phyloP scores from a whole-genome alignment of 2,888 invertebrate genomes.

The Drosophila cognata region DNA sequence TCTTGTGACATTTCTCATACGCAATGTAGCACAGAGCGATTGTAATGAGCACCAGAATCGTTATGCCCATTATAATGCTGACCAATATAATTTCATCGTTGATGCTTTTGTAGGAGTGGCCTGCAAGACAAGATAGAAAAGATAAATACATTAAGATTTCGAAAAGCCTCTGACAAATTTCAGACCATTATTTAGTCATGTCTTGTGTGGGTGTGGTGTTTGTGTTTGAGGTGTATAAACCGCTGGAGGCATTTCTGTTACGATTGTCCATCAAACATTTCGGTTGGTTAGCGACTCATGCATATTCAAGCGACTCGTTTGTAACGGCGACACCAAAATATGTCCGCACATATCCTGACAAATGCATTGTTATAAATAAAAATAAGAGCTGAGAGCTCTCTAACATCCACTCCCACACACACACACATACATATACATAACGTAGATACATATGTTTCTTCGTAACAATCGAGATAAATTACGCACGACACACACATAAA shows the following conservation, averaged over 20 bases:
- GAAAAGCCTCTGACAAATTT: conserved; percentile 44
- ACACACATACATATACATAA: conserved; percentile 10
- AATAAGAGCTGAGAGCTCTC: conserved; percentile 34
- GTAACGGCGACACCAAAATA: conserved; percentile 13
- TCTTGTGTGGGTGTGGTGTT: neutral
- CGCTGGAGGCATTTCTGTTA: conserved; percentile 10
- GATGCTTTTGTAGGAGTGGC: conserved; percentile 91
- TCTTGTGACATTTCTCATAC: conserved; percentile 90
- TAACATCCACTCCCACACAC: conserved; percentile 11
- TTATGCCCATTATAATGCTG: conserved; percentile 93
- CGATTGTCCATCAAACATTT: conserved; percentile 47
- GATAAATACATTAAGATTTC: conserved; percentile 32
- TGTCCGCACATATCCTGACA: conserved; percentile 38
- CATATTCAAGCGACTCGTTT: conserved; percentile 47
- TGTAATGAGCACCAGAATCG: conserved; percentile 91
- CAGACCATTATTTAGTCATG: conserved; percentile 19
- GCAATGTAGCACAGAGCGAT: conserved; percentile 93
- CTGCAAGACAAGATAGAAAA: conserved; percentile 85
- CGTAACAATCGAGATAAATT: conserved; percentile 22
- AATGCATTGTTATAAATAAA: conserved; percentile 59
- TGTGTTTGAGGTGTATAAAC: conserved; percentile 18
- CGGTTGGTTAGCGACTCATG: conserved; percentile 43
- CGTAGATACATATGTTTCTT: conserved; percentile 1
- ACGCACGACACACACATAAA: conserved; percentile 33
- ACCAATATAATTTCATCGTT: conserved; percentile 95